These are phyloP conservation scores for Nysson spinosus DNA, from an alignment of 2,888 invertebrate species.

Conservation along the genomic window DNA sequence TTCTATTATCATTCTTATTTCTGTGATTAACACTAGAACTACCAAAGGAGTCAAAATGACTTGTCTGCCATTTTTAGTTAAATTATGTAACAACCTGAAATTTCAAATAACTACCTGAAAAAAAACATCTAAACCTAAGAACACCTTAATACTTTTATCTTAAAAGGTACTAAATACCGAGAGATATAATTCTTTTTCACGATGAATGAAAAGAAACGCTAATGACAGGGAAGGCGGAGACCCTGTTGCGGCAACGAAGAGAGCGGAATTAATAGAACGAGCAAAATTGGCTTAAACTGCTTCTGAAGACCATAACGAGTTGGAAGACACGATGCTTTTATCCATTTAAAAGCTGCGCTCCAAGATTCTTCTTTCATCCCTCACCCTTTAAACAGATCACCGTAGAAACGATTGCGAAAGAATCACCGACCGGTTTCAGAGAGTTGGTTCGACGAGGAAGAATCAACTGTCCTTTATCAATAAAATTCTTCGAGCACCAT, in stretches of 20 bases:
- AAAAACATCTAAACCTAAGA: too few species aligned
- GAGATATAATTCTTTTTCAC: too few species aligned
- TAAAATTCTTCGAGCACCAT: conserved; percentile 44
- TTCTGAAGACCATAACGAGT: conserved; percentile 49
- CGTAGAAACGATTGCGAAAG: conserved; percentile 7
- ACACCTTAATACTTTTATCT: too few species aligned
- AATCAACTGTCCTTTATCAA: conserved; percentile 31
- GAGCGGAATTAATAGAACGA: conserved; percentile 45
- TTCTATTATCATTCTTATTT: too few species aligned
- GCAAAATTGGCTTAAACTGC: conserved; percentile 65
- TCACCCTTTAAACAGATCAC: conserved; percentile 20
- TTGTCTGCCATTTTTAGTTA: too few species aligned
- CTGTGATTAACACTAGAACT: too few species aligned
- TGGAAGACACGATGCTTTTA: conserved; percentile 54
- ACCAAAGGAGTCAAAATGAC: too few species aligned
- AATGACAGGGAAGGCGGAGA: not conserved
- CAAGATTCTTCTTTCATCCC: conserved; percentile 2
- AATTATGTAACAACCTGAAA: too few species aligned
- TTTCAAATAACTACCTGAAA: too few species aligned
- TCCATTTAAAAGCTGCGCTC: conserved; percentile 55
- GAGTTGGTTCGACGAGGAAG: conserved; percentile 32
- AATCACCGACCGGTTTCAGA: conserved; percentile 14
- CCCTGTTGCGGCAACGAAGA: conserved; percentile 3
- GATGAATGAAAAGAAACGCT: conserved; percentile 1
- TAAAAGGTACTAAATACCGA: too few species aligned